Evolutionary conservation across 2,113 vertebrate species (phyloP).

Genomic region (Ovis canadensis): DNA sequence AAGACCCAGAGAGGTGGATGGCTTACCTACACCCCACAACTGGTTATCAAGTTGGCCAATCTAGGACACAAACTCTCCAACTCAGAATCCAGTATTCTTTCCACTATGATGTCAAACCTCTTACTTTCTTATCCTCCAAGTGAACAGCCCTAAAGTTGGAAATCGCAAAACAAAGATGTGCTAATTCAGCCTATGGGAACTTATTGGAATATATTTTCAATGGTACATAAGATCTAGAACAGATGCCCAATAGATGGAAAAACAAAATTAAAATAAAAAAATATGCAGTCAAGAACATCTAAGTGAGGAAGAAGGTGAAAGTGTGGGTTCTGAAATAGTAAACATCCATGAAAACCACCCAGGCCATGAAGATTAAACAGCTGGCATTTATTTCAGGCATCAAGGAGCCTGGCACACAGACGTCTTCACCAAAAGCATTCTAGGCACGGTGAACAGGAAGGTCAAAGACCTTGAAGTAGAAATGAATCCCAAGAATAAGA

Average conservation of each 20-base stretch:
- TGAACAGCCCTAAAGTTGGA: not conserved
- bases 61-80: not conserved
- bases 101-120: fast-evolving
- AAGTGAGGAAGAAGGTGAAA: not conserved
- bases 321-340: not conserved
- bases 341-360: not conserved
- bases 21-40: not conserved
- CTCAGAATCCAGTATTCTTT: not conserved
- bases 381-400: not conserved
- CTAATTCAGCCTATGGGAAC: not conserved
- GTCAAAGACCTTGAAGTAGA: not conserved
- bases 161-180: not conserved
- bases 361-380: not conserved
- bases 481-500: not conserved
- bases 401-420: not conserved
- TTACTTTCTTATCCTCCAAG: not conserved
- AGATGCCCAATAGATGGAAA: not conserved
- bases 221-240: not conserved
- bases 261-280: not conserved
- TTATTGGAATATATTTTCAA: not conserved
- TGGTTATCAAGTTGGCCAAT: not conserved
- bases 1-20: not conserved
- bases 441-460: not conserved
- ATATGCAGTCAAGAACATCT: not conserved
- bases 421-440: not conserved